Conservation (phyloP, 2,797 vertebrate genomes). For the Channa striata region DNA sequence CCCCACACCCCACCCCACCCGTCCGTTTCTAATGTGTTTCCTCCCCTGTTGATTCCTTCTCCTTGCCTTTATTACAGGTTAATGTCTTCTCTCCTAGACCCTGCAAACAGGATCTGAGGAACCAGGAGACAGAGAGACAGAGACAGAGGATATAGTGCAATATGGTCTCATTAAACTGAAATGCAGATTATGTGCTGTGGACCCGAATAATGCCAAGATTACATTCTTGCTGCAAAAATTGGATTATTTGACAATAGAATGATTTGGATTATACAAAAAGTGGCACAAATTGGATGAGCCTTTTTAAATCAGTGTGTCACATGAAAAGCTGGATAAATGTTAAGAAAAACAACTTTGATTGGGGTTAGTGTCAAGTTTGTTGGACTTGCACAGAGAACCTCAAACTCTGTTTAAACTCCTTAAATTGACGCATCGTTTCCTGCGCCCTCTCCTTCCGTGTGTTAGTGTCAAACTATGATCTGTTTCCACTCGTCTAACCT, state of each 20-base stretch:
- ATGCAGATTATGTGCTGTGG: constrained; percentile 43
- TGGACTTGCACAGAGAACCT: background rate
- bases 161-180: constrained; percentile 42
- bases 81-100: constrained; percentile 51
- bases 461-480: constrained; percentile 2
- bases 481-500: background rate
- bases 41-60: constrained; percentile 64
- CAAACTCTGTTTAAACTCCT: background rate
- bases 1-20: constrained; percentile 55
- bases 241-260: constrained; percentile 58
- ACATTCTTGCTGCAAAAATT: constrained; percentile 45
- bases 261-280: constrained; percentile 59
- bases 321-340: constrained; percentile 25
- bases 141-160: constrained; percentile 24
- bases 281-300: constrained; percentile 54
- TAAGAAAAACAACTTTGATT: constrained; percentile 7
- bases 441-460: background rate
- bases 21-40: constrained; percentile 62
- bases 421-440: background rate
- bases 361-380: background rate
- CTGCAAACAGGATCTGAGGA: constrained; percentile 12
- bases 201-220: constrained; percentile 52
- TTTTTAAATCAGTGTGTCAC: constrained; percentile 26
- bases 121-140: constrained; percentile 1
- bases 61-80: constrained; percentile 67